Conservation (phyloP, 2,888 invertebrate species). For the Copidosoma aretas region DNA sequence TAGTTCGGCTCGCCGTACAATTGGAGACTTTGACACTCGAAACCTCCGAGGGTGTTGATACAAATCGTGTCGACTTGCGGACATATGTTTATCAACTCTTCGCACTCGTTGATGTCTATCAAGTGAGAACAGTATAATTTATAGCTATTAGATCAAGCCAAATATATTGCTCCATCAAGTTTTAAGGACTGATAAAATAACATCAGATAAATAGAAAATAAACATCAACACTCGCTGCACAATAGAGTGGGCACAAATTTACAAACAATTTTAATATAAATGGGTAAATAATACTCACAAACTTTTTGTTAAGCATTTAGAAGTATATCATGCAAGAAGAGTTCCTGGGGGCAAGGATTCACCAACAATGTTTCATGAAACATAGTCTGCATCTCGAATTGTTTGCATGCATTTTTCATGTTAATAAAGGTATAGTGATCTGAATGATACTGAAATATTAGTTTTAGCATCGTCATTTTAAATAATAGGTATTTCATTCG, state of each 20-base stretch:
- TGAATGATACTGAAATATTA: background rate
- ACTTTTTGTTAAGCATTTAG: background rate
- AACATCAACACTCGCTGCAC: background rate
- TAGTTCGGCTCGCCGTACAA: constrained; percentile 20
- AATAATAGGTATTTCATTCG: too few species aligned
- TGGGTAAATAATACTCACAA: background rate
- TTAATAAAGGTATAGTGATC: background rate
- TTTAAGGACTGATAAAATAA: too few species aligned
- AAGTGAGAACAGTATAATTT: background rate
- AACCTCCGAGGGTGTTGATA: constrained; percentile 80
- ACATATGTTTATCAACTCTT: constrained; percentile 60
- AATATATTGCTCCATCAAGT: too few species aligned
- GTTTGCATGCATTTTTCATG: background rate
- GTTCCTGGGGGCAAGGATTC: background rate
- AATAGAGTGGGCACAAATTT: background rate
- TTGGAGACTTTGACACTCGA: constrained; percentile 53
- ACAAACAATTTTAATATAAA: background rate
- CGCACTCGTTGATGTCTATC: constrained; percentile 69
- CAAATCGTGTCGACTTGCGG: constrained; percentile 66
- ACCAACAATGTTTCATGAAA: background rate
- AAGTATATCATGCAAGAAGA: background rate
- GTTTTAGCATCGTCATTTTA: background rate
- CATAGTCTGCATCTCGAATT: background rate
- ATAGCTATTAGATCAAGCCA: too few species aligned
- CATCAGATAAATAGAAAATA: too few species aligned